Conservation (phyloP, 1,140 invertebrate genomes). For the Drosophila fuyamai region DNA sequence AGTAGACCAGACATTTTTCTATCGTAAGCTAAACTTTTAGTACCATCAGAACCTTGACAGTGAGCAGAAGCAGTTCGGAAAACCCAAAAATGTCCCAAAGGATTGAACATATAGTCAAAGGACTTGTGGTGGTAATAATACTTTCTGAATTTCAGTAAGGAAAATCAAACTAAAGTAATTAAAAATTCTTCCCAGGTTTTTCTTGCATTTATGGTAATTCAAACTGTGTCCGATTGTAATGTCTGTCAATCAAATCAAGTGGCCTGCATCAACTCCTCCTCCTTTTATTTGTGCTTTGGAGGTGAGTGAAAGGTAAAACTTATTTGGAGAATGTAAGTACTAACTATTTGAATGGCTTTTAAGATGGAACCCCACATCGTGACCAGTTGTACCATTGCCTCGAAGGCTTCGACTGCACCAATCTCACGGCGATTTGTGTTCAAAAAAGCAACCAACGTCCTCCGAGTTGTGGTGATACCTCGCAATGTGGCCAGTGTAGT, state of each 20-base stretch:
- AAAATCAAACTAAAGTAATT: not conserved
- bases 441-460: constrained; percentile 68
- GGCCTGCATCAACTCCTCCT: constrained; percentile 78
- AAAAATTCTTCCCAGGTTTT: constrained; percentile 13
- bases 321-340: not conserved
- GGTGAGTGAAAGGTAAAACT: constrained; percentile 28
- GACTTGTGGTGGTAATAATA: constrained; percentile 41
- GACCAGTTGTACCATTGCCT: constrained; percentile 67
- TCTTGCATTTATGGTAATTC: constrained; percentile 29
- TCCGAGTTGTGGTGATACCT: constrained; percentile 72
- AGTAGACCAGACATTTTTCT: constrained; percentile 9
- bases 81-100: constrained; percentile 21
- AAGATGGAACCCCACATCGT: constrained; percentile 50
- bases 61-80: constrained; percentile 34
- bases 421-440: constrained; percentile 65
- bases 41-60: constrained; percentile 65
- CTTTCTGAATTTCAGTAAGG: not conserved
- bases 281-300: constrained; percentile 79
- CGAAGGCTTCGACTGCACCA: constrained; percentile 71
- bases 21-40: constrained; percentile 43
- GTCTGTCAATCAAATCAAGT: constrained; percentile 72
- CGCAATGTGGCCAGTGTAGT: constrained; percentile 72
- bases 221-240: constrained; percentile 51
- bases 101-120: constrained; percentile 7
- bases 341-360: not conserved